Evolutionary conservation across 2,888 invertebrate genomes (phyloP), one percentile per base, ranked within the genome.

Genomic region (Candidula unifasciata): DNA sequence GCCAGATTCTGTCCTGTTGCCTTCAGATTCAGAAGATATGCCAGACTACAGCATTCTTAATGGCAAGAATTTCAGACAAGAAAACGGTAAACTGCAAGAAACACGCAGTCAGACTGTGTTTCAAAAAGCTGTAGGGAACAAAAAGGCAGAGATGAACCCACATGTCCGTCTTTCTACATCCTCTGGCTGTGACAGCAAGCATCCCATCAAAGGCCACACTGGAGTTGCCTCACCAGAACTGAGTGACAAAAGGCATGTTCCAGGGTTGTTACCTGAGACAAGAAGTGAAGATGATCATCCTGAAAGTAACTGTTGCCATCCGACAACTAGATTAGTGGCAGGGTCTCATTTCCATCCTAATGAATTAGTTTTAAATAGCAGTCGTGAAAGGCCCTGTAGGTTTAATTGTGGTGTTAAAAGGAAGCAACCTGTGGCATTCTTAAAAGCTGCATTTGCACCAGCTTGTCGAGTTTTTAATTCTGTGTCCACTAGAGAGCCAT

Each of bases 401-500:
- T 44, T 30, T 33, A 18, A 30, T 30, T 16, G 0, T 54, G 30
- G 6, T 74, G 18, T 33, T 3, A 74, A 74, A 74, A 30, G 37
- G 24, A 64, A 60, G n/a, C 27, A 78, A 44, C 27, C 60, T 37
- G 3, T 6, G 2, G 35, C 10, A 64, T 64, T 60, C 66, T 37
- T 16, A 37, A 10, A 27, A 35, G 64, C 44, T n/a, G 10, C 64
- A 44, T 60, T 35, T 64, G 35, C n/a, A 35, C n/a, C 64, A 21
- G 35, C 30, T 10, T 35, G 3, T 30, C 3, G n/a, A 33, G 30
- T 27, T 30, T 44, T 44, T 24, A 21, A n/a, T 6, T 66, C 77
- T n/a, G 6, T 3, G 0, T 74, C 74, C 30, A 10, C 60, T 35
- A 68, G 64, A 64, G 60, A 27, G 5, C 85, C 81, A 3, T 85